A percentile compares a stretch with the other conserved stretches of the same genome.
Evolutionary conservation across 2,888 invertebrate genomes (phyloP).

Genomic region (Heliconius charithonia): DNA sequence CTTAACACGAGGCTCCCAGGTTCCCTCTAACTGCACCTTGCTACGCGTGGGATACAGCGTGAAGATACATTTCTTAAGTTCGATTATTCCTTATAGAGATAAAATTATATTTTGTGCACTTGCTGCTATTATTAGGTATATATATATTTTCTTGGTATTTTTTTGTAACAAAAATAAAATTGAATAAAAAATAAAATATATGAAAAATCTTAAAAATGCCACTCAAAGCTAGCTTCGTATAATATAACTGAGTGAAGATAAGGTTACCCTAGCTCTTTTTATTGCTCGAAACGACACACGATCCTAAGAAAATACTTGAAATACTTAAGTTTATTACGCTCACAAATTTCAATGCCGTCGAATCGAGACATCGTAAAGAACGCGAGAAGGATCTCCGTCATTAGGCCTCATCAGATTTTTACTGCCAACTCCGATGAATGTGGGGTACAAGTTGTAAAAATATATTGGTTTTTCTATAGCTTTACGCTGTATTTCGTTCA

Average conservation of each 20-base stretch:
- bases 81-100: too few species aligned
- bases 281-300: slow-evolving; percentile 21
- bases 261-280: not conserved
- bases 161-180: too few species aligned
- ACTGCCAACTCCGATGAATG: slow-evolving; percentile 40
- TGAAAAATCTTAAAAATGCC: not conserved
- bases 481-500: too few species aligned
- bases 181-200: not conserved
- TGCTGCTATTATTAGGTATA: too few species aligned
- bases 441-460: slow-evolving; percentile 34
- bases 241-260: not conserved
- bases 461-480: not conserved
- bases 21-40: not conserved
- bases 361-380: slow-evolving; percentile 54
- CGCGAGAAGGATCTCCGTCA: slow-evolving; percentile 47
- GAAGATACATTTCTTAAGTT: too few species aligned
- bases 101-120: too few species aligned
- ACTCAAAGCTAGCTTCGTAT: not conserved
- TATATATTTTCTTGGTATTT: not conserved
- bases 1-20: not conserved
- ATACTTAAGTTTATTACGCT: slow-evolving; percentile 43
- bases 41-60: too few species aligned
- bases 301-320: slow-evolving; percentile 27
- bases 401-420: slow-evolving; percentile 56
- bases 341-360: slow-evolving; percentile 43